Evolutionary conservation across 2,888 invertebrate species (phyloP), one percentile per base, ranked within the genome.

Genomic region (Rhamphomyia laevipes): DNA sequence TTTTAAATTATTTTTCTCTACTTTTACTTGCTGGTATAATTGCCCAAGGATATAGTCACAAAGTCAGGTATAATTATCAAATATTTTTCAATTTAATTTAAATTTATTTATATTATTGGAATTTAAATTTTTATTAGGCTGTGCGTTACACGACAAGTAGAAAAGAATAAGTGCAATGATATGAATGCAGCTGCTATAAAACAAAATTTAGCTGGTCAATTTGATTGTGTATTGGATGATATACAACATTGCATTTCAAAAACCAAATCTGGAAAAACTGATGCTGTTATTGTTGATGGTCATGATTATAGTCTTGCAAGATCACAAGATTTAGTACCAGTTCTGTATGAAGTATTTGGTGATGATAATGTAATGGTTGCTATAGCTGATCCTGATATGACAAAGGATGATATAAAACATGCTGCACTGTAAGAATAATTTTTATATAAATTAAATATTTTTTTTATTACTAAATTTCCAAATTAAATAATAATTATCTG

Each of bases 161-260:
- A 86, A 54, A 64, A 80, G 53, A 73, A 77, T 16, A 93, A 93
- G 65, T 93, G 93, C 61, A 71, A 77, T 13, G 76, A 77, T 0
- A 76, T 91, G 61, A 75, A 79, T 0, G 75, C 76, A 51, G 83
- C 84, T 31, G 83, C 88, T 1, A 84, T 81, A 65, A 83, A 86
- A 3, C 74, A 87, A 48, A 83, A 87, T 60, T 81, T 87, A 40
- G 74, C 87, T 7, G 93, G 93, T 0, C 78, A 81, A 56, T 74
- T 92, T 44, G 82, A 85, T 60, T 94, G 93, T 62, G 72, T 84
- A 1, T 72, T 76, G 53, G 75, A 75, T 23, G 74, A 78, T 43
- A 7, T 27, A 4, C 2, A 27, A 6, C 76, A 78, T 41, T 71
- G 70, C 37, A 52, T 65, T 18, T 55, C 60, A 46, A 60, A 64